These are phyloP conservation scores for Parus major DNA, from an alignment of 2,113 vertebrate species.

Conservation along the genomic window DNA sequence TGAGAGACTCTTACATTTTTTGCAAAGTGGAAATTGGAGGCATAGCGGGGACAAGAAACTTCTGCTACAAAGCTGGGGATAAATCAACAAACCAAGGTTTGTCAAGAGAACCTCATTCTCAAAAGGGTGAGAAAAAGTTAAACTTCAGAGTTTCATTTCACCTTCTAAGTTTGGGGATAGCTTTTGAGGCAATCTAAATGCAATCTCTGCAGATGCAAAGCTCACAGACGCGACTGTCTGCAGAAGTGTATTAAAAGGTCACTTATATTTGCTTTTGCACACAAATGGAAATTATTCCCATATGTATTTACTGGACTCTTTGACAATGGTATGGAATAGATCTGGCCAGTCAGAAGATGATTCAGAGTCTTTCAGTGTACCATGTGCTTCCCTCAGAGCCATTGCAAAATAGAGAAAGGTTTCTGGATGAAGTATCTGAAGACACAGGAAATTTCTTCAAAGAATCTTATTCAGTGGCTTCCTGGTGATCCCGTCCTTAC, in stretches of 20 bases:
- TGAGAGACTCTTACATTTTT: neutral
- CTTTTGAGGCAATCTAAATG: neutral
- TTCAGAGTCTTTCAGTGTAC: neutral
- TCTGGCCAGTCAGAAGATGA: neutral
- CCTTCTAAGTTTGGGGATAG: neutral
- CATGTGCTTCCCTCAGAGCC: neutral
- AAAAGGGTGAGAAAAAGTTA: neutral
- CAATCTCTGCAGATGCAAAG: neutral
- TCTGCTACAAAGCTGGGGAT: neutral
- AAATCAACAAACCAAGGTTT: neutral
- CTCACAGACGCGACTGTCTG: neutral
- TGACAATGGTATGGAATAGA: neutral
- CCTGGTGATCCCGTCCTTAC: rapidly evolving
- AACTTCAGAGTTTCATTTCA: neutral
- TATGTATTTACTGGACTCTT: neutral
- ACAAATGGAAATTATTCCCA: neutral
- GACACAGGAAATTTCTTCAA: neutral
- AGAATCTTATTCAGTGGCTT: neutral
- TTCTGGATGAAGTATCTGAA: neutral
- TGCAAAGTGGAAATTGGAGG: neutral
- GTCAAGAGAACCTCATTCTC: neutral
- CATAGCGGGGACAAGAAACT: neutral
- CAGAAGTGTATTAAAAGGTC: neutral
- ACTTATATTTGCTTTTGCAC: neutral
- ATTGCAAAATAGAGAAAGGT: neutral